Conservation (phyloP, 2,113 vertebrate genomes). For the Phodopus roborovskii region DNA sequence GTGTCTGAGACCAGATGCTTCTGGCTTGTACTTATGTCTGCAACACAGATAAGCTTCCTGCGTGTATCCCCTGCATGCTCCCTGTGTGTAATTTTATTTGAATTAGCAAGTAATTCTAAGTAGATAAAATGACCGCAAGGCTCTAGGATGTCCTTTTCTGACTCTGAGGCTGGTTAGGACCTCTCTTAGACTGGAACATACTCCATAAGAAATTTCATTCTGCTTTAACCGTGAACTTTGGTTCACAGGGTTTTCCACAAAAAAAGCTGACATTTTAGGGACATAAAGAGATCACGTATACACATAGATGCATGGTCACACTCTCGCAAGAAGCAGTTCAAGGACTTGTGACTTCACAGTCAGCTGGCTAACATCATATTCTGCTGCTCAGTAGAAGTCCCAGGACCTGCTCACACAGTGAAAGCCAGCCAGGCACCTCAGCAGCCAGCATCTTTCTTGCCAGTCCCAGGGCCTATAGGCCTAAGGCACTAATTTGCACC, state of each 20-base stretch:
- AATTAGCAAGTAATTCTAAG: not conserved
- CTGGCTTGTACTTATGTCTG: not conserved
- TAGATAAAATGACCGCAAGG: not conserved
- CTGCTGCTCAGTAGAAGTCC: not conserved
- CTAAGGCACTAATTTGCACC: not conserved
- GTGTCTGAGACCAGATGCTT: not conserved
- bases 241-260: not conserved
- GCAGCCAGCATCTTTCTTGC: not conserved
- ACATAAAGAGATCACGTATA: not conserved
- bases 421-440: not conserved
- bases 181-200: not conserved
- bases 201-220: not conserved
- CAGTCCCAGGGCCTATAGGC: accelerated
- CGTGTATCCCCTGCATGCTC: not conserved
- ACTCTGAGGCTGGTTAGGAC: not conserved
- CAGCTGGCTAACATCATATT: not conserved
- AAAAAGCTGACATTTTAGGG: not conserved
- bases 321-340: not conserved
- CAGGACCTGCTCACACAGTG: not conserved
- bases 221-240: not conserved
- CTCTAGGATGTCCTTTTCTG: not conserved
- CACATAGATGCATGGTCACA: not conserved
- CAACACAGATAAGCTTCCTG: not conserved
- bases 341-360: not conserved
- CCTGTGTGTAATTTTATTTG: not conserved